Percentiles rank a stretch among this genome's conserved stretches.
phyloP scores from a whole-genome alignment of 2,888 invertebrate genomes.

The Heliconius ethilla region DNA sequence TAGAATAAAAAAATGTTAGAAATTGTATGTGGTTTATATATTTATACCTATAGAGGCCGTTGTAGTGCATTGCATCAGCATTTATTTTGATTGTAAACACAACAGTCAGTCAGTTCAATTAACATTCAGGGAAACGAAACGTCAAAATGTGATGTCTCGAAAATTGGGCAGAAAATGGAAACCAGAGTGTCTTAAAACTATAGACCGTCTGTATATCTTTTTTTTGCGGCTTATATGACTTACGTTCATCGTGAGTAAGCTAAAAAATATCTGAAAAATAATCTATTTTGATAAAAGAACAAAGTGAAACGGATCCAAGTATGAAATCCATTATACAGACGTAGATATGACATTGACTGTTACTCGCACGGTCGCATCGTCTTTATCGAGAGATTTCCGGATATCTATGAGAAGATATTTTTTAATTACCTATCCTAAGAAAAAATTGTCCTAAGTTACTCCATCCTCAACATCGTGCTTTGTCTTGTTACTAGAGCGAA shows the following conservation, averaged over 20 bases:
- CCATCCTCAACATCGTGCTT: too few relatives aligned
- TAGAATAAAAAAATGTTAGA: neutral
- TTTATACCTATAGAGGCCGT: neutral
- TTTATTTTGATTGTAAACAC: too few relatives aligned
- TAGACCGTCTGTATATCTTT: too few relatives aligned
- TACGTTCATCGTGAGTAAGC: neutral
- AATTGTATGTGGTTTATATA: neutral
- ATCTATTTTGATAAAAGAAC: neutral
- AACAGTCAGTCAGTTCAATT: too few relatives aligned
- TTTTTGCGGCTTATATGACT: too few relatives aligned
- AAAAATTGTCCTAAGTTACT: too few relatives aligned
- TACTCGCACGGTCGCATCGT: conserved; percentile 1
- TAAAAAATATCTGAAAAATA: neutral
- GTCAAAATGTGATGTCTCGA: too few relatives aligned
- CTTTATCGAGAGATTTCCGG: conserved; percentile 6
- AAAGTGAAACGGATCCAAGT: conserved; percentile 17
- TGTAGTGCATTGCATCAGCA: too few relatives aligned
- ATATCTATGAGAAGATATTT: neutral
- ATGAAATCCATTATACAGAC: conserved; percentile 16
- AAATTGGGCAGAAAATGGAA: too few relatives aligned
- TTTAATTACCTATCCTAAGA: neutral
- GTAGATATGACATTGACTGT: conserved; percentile 11
- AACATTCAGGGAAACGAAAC: too few relatives aligned
- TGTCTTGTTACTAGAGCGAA: too few relatives aligned
- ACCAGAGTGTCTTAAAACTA: too few relatives aligned